These are phyloP conservation scores for Helogale parvula DNA, from an alignment of 2,113 vertebrate genomes.

Conservation along the genomic window DNA sequence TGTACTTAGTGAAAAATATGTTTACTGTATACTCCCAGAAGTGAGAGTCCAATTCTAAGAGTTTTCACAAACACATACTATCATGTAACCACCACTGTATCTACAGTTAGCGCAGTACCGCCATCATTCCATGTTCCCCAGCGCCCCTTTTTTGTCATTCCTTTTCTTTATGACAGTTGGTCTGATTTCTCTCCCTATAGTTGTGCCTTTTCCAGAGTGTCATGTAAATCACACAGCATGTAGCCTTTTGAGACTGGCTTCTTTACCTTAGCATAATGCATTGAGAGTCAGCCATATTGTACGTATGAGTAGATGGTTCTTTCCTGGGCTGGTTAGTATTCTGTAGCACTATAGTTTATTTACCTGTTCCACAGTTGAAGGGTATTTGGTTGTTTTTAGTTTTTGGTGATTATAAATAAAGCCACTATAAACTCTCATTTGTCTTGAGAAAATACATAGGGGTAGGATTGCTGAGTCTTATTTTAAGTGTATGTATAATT, in stretches of 20 bases:
- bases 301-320: neutral
- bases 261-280: neutral
- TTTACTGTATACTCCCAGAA: neutral
- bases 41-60: neutral
- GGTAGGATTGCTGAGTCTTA: neutral
- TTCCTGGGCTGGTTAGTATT: neutral
- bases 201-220: neutral
- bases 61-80: neutral
- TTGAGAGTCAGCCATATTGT: neutral
- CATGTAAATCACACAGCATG: neutral
- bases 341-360: neutral
- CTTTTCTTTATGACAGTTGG: neutral
- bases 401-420: conserved; percentile 20
- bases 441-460: neutral
- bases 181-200: neutral
- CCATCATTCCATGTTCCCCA: neutral
- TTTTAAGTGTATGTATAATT: conserved; percentile 8
- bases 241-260: neutral
- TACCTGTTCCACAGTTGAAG: neutral
- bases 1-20: neutral
- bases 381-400: neutral
- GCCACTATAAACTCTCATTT: neutral
- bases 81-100: neutral
- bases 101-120: neutral
- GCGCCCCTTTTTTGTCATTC: neutral